phyloP scores from a whole-genome alignment of 1,140 invertebrate species.

The Andrena cerasifolii region DNA sequence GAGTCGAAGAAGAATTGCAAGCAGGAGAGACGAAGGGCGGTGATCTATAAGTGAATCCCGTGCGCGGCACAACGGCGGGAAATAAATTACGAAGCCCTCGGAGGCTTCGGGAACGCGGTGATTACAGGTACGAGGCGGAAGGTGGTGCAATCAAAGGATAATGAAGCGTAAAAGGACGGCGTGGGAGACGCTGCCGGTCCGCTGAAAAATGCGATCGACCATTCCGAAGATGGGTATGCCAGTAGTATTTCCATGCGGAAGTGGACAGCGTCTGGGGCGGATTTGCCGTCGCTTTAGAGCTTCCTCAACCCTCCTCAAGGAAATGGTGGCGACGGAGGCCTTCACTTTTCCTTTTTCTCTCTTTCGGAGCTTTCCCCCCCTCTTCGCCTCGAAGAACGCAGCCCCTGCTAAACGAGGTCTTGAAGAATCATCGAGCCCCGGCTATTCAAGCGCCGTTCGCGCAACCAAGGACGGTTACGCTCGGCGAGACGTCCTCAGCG shows the following conservation, averaged over 20 bases:
- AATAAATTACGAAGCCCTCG: not conserved
- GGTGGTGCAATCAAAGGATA: slow-evolving; percentile 18
- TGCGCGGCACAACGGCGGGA: not conserved
- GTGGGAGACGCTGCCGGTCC: not conserved
- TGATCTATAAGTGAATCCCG: not conserved
- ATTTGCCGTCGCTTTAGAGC: slow-evolving; percentile 9
- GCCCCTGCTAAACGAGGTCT: slow-evolving; percentile 26
- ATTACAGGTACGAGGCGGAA: not conserved
- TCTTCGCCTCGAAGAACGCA: slow-evolving; percentile 17
- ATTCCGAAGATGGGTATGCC: slow-evolving; percentile 3
- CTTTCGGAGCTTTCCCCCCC: not conserved
- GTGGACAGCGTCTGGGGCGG: not conserved
- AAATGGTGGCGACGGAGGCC: slow-evolving; percentile 6
- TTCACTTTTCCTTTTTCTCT: slow-evolving; percentile 12
- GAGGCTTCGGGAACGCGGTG: not conserved
- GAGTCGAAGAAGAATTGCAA: no score
- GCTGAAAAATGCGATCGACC: slow-evolving; percentile 42
- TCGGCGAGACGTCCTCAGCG: slow-evolving; percentile 18
- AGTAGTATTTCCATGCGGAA: slow-evolving; percentile 43
- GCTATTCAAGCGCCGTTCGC: slow-evolving; percentile 45
- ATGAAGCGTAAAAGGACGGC: slow-evolving; percentile 14
- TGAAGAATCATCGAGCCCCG: not conserved
- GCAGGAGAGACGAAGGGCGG: no score
- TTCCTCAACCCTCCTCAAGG: slow-evolving; percentile 8
- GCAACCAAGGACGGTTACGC: slow-evolving; percentile 24